phyloP scores from a whole-genome alignment of 2,888 invertebrate genomes.

The Slavum lentiscoides region DNA sequence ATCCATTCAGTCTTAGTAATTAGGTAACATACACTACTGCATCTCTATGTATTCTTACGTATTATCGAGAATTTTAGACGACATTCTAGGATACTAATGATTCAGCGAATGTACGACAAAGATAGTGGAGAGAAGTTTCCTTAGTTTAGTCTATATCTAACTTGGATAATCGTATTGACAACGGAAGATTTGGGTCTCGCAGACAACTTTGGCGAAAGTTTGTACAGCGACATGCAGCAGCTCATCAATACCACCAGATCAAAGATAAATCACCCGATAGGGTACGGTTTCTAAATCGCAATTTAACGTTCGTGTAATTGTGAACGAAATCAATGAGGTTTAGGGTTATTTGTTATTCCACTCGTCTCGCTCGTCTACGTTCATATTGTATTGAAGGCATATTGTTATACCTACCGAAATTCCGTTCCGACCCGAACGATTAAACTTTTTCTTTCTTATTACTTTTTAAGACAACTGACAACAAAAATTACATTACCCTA shows the following conservation, averaged over 20 bases:
- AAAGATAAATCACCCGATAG: conserved; percentile 28
- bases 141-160: conserved; percentile 25
- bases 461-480: too few relatives aligned
- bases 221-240: background rate
- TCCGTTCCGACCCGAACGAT: too few relatives aligned
- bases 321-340: background rate
- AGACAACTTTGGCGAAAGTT: conserved; percentile 43
- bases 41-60: background rate
- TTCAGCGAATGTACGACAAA: background rate
- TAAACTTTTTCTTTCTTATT: too few relatives aligned
- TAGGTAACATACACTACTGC: too few relatives aligned
- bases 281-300: background rate
- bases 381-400: too few relatives aligned
- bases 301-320: conserved; percentile 16
- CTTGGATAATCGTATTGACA: conserved; percentile 41
- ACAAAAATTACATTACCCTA: too few relatives aligned
- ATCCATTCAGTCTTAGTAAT: too few relatives aligned
- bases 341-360: background rate
- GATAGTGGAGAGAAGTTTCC: conserved; percentile 34
- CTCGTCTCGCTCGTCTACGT: too few relatives aligned
- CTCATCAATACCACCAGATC: conserved; percentile 32
- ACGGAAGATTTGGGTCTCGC: conserved; percentile 15
- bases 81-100: background rate
- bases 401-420: too few relatives aligned
- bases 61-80: background rate